These are phyloP conservation scores for Oryzias dopingdopingensis DNA, from an alignment of 2,797 vertebrate genomes.

Conservation along the genomic window DNA sequence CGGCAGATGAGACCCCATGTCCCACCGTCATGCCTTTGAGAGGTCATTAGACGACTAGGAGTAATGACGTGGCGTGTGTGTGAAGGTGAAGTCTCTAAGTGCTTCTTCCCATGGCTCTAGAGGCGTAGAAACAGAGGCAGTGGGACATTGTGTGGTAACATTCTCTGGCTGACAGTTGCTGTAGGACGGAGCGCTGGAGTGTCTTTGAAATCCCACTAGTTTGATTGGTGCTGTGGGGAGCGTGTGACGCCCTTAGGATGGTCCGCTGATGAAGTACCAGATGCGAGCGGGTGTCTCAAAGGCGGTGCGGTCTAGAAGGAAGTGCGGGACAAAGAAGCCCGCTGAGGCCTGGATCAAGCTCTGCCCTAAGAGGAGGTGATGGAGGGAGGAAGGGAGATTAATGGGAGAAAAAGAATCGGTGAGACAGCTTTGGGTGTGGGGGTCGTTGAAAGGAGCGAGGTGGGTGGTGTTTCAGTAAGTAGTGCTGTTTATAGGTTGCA, in stretches of 20 bases:
- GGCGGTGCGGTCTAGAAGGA: constrained; percentile 35
- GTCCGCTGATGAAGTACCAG: constrained; percentile 48
- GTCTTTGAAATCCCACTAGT: constrained; percentile 52
- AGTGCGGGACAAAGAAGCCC: constrained; percentile 21
- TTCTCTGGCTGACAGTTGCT: constrained; percentile 75
- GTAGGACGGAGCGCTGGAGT: constrained; percentile 33
- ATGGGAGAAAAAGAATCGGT: constrained; percentile 39
- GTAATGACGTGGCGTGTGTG: constrained; percentile 28
- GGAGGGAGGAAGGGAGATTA: constrained; percentile 18
- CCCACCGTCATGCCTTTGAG: constrained; percentile 33
- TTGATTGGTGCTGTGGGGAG: constrained; percentile 59
- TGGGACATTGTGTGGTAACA: constrained; percentile 77
- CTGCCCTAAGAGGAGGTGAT: constrained; percentile 14
- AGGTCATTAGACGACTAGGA: constrained; percentile 41
- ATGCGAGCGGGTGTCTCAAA: constrained; percentile 27
- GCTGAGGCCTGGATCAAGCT: constrained; percentile 26
- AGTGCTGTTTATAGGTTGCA: constrained; percentile 78
- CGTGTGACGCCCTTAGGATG: constrained; percentile 41
- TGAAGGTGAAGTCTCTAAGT: constrained; percentile 60
- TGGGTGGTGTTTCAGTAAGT: constrained; percentile 28
- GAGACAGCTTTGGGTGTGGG: constrained; percentile 24
- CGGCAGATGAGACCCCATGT: constrained; percentile 35
- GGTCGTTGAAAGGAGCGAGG: constrained; percentile 46
- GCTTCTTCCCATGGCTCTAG: constrained; percentile 67
- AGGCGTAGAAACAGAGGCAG: constrained; percentile 76